These are phyloP conservation scores for Ophiodon elongatus DNA, from an alignment of 2,113 vertebrate species.

Conservation along the genomic window DNA sequence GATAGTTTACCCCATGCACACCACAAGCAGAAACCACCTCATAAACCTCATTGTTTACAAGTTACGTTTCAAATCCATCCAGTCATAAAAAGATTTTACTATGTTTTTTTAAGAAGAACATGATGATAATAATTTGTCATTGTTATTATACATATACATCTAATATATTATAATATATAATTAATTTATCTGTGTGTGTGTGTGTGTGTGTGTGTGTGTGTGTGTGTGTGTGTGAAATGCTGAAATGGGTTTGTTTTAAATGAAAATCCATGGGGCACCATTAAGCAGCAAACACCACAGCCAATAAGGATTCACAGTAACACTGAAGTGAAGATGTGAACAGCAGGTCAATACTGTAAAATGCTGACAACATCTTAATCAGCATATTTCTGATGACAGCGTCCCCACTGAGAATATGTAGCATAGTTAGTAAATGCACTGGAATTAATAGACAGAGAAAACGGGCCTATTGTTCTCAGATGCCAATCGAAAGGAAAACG, in stretches of 20 bases:
- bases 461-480: neutral
- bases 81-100: too few relatives aligned
- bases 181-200: neutral
- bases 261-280: neutral
- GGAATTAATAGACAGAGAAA: neutral
- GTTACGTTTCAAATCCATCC: neutral
- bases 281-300: neutral
- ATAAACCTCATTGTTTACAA: neutral
- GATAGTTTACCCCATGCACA: neutral
- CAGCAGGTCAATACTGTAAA: conserved; percentile 15
- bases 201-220: neutral
- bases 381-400: neutral
- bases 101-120: neutral
- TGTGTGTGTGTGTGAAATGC: neutral
- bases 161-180: neutral
- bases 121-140: neutral
- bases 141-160: neutral
- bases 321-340: neutral
- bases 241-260: neutral
- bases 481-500: conserved; percentile 6
- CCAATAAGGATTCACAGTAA: neutral
- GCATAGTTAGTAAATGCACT: conserved; percentile 8
- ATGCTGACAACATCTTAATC: conserved; percentile 30
- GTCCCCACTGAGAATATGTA: conserved; percentile 1
- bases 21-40: neutral